phyloP scores from a whole-genome alignment of 2,113 vertebrate genomes.

The Egretta garzetta region DNA sequence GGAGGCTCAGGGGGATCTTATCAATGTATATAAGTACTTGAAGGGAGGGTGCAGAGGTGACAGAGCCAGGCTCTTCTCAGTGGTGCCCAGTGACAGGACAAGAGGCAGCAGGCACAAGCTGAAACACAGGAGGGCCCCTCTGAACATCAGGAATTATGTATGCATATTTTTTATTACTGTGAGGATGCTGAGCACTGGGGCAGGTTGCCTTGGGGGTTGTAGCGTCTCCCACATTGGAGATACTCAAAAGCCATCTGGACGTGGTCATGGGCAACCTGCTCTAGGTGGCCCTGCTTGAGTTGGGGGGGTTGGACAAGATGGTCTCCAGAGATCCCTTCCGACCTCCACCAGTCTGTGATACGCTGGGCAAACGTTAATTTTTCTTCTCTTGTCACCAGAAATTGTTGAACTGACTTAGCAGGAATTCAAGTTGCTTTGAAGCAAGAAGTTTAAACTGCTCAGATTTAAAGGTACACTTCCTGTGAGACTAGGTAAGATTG shows the following conservation, averaged over 20 bases:
- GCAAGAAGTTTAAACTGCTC: slow-evolving; percentile 11
- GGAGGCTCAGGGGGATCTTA: neutral
- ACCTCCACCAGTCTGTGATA: neutral
- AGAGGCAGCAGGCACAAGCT: neutral
- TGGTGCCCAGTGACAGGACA: neutral
- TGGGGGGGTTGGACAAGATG: neutral
- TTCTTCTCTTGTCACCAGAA: slow-evolving; percentile 37
- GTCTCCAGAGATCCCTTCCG: neutral
- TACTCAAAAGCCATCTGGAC: no score
- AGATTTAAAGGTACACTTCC: neutral
- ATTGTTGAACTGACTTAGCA: slow-evolving; percentile 26
- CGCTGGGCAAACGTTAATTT: neutral
- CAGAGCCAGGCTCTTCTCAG: neutral
- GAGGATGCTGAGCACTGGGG: neutral
- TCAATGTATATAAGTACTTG: rapidly evolving
- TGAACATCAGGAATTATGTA: neutral
- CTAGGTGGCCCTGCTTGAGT: neutral
- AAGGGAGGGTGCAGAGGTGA: neutral
- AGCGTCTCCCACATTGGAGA: neutral
- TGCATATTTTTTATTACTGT: neutral
- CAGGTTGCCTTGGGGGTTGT: neutral
- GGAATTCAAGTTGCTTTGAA: slow-evolving; percentile 14
- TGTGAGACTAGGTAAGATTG: neutral
- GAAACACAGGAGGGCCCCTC: neutral
- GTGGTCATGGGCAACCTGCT: no score